These are phyloP conservation scores for Palythoa grandis DNA, from an alignment of 92 coral and sea anemone genomes.

Conservation along the genomic window DNA sequence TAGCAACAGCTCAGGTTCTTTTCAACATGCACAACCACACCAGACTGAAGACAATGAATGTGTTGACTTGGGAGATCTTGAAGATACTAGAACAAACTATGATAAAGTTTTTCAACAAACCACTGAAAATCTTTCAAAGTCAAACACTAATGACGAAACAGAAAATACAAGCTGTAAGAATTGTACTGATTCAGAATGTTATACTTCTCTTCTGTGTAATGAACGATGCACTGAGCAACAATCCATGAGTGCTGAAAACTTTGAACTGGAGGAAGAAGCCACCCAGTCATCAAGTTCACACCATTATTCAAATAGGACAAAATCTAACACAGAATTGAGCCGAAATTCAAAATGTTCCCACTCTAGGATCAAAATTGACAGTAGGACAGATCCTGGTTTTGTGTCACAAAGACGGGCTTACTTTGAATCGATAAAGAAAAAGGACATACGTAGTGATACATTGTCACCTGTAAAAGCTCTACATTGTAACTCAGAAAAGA, in stretches of 20 bases:
- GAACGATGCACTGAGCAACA: background rate
- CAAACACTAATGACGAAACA: background rate
- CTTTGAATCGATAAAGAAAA: constrained; percentile 30
- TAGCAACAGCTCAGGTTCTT: background rate
- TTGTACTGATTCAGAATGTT: background rate
- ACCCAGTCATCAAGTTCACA: background rate
- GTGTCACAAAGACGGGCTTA: constrained; percentile 19
- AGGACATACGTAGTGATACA: background rate
- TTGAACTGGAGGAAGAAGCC: background rate
- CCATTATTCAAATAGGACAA: background rate
- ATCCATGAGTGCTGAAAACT: background rate
- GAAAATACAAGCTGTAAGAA: background rate
- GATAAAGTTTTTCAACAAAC: background rate
- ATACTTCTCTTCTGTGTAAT: background rate
- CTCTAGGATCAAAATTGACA: constrained; percentile 29
- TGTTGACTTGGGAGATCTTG: background rate
- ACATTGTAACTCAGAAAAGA: background rate
- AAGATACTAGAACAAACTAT: background rate
- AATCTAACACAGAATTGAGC: background rate
- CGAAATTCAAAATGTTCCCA: background rate
- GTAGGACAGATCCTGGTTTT: constrained; percentile 35
- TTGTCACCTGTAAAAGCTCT: background rate
- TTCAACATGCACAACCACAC: background rate
- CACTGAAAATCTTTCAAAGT: background rate
- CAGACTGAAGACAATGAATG: background rate